Evolutionary conservation across 2,888 invertebrate species (phyloP).

Genomic region (Epinotia nisella): DNA sequence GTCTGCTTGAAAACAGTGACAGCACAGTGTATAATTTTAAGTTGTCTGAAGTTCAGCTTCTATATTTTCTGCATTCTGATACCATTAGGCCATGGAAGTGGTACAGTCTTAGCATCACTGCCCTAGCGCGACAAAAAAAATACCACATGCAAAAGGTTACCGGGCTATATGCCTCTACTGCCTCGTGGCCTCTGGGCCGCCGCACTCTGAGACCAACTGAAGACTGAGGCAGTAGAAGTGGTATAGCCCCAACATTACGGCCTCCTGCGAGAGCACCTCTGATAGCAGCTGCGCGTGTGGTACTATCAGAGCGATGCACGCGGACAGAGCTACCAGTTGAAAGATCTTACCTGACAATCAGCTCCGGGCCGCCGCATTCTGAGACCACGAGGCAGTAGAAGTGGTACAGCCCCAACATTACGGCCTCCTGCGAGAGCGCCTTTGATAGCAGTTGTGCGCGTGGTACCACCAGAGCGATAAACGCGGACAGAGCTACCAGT

Average conservation of each 20-base stretch:
- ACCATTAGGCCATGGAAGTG: constrained; percentile 88
- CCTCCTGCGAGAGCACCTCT: constrained; percentile 81
- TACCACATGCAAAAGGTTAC: constrained; percentile 52
- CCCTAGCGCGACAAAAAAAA: too few relatives aligned
- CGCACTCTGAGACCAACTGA: constrained; percentile 87
- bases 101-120: constrained; percentile 89
- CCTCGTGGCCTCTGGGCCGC: too few relatives aligned
- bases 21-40: too few relatives aligned
- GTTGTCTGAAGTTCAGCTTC: too few relatives aligned
- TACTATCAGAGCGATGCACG: constrained; percentile 54
- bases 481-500: constrained; percentile 76
- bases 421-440: constrained; percentile 87
- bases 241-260: constrained; percentile 88
- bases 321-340: background rate
- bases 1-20: too few relatives aligned
- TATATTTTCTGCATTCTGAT: constrained; percentile 83
- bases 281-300: constrained; percentile 60
- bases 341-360: constrained; percentile 76
- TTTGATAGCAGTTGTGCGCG: constrained; percentile 88
- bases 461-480: constrained; percentile 85
- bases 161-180: too few relatives aligned
- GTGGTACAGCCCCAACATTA: constrained; percentile 89
- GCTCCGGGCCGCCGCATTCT: constrained; percentile 86
- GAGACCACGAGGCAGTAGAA: constrained; percentile 87
- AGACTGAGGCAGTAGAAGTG: constrained; percentile 88